Conservation (phyloP, 1,140 invertebrate species). For the Propsilocerus akamusi region DNA sequence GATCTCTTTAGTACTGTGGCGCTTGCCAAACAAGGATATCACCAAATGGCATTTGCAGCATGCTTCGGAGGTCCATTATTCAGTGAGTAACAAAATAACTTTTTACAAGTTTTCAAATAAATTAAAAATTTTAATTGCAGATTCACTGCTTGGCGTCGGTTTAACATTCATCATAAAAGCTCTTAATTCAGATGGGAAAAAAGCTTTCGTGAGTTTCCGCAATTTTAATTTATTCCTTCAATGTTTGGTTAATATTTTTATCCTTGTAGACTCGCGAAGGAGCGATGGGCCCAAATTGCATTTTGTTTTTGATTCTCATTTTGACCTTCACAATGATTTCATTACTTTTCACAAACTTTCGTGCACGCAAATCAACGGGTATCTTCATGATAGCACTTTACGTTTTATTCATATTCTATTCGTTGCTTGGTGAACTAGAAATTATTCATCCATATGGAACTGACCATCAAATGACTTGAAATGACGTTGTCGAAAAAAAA, state of each 20-base stretch:
- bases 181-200: neutral
- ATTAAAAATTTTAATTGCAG: neutral
- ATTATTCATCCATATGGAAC: constrained; percentile 5
- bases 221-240: neutral
- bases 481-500: neutral
- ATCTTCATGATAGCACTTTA: constrained; percentile 7
- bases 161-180: neutral
- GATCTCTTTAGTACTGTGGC: constrained; percentile 8
- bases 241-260: neutral
- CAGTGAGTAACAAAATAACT: constrained; percentile 5
- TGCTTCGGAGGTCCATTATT: constrained; percentile 10
- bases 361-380: constrained; percentile 5
- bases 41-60: constrained; percentile 10
- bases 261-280: neutral
- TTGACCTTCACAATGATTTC: constrained; percentile 4
- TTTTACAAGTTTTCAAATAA: neutral
- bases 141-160: neutral
- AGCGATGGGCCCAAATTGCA: neutral
- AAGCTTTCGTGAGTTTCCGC: neutral
- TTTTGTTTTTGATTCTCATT: constrained; percentile 1
- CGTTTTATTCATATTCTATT: neutral
- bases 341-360: neutral
- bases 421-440: neutral
- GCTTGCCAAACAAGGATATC: constrained; percentile 9
- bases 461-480: neutral